Conservation (phyloP, 92 coral and sea anemone species). For the Epizoanthus ramosus region DNA sequence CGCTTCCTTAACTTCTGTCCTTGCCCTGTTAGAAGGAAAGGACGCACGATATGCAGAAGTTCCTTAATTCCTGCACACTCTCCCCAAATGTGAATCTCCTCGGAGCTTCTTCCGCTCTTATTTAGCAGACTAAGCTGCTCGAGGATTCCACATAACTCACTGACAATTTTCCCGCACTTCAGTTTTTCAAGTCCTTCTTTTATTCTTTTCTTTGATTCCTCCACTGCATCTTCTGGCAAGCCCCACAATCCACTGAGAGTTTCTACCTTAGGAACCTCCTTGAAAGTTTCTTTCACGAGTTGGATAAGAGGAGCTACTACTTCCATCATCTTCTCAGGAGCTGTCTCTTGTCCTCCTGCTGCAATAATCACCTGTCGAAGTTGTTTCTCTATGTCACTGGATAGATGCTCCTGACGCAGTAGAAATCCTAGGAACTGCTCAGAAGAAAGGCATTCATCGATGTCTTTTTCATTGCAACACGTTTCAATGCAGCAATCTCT, state of each 20-base stretch:
- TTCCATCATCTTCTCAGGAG: neutral
- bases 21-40: neutral
- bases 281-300: neutral
- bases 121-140: neutral
- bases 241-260: slow-evolving; percentile 3
- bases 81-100: neutral
- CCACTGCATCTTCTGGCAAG: neutral
- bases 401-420: neutral
- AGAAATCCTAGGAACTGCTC: neutral
- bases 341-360: slow-evolving; percentile 1
- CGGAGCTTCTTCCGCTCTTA: neutral
- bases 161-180: slow-evolving; percentile 1
- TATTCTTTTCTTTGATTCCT: neutral
- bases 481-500: slow-evolving; percentile 12
- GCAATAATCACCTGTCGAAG: slow-evolving; percentile 14
- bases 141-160: neutral
- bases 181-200: neutral
- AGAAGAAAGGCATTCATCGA: slow-evolving; percentile 3
- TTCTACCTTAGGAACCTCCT: neutral
- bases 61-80: neutral
- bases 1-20: neutral
- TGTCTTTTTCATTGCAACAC: neutral
- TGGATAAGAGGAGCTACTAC: slow-evolving; percentile 14
- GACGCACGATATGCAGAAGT: neutral
- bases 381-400: neutral